Percentiles rank a stretch among this genome's conserved stretches.
Conservation (phyloP, 2,113 vertebrate species). For the Trematocara variabile region DNA sequence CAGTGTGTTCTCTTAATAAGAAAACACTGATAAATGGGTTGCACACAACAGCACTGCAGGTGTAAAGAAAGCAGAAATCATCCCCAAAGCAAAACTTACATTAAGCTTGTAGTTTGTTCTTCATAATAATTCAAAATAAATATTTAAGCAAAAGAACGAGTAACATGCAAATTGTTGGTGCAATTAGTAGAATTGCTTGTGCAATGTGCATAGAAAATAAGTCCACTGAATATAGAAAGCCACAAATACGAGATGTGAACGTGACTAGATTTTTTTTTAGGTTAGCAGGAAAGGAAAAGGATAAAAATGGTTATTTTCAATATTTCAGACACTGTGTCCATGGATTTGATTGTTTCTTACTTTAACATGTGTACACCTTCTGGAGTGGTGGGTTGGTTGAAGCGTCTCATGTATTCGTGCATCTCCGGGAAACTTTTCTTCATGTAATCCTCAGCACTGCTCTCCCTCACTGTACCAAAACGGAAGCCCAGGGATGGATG, state of each 20-base stretch:
- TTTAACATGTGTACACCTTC: constrained; percentile 86
- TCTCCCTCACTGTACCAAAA: constrained; percentile 91
- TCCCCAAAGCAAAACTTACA: not conserved
- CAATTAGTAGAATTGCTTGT: not conserved
- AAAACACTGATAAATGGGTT: not conserved
- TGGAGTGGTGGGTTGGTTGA: constrained; percentile 87
- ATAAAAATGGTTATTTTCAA: not conserved
- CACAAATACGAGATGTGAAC: not conserved
- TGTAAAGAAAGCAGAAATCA: not conserved
- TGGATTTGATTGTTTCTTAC: constrained; percentile 58
- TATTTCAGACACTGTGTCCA: not conserved
- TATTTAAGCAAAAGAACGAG: not conserved
- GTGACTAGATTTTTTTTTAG: not conserved
- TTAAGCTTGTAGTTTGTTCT: not conserved
- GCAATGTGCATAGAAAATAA: not conserved
- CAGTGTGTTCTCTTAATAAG: constrained; percentile 15
- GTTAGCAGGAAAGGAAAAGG: not conserved
- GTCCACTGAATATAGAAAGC: not conserved
- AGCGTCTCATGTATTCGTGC: constrained; percentile 85
- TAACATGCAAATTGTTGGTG: not conserved
- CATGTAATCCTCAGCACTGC: constrained; percentile 93
- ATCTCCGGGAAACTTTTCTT: constrained; percentile 92
- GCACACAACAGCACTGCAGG: not conserved
- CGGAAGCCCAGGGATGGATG: constrained; percentile 87
- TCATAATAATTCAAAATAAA: not conserved